These are phyloP conservation scores for Avahi laniger DNA, from an alignment of 2,797 vertebrate genomes.

Conservation along the genomic window DNA sequence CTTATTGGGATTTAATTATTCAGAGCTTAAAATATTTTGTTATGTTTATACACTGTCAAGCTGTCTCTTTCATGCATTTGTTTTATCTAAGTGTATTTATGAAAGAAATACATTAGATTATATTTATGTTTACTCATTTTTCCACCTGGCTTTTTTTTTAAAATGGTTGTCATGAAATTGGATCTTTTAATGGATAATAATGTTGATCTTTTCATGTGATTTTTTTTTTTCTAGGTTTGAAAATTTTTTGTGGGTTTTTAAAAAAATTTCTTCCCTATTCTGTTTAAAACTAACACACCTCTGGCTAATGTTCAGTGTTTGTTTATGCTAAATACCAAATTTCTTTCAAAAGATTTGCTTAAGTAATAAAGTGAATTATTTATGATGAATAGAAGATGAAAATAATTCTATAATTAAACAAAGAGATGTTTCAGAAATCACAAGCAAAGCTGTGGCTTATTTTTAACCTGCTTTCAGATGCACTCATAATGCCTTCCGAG, in stretches of 20 bases:
- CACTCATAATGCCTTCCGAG: not conserved
- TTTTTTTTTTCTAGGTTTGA: constrained; percentile 39
- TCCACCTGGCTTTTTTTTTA: constrained; percentile 60
- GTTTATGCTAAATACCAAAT: constrained; percentile 77
- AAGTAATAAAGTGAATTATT: constrained; percentile 67
- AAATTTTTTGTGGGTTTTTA: not conserved
- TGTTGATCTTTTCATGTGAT: constrained; percentile 64
- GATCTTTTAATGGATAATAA: constrained; percentile 51
- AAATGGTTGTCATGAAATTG: constrained; percentile 61
- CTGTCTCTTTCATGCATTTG: constrained; percentile 70
- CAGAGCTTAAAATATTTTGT: constrained; percentile 71
- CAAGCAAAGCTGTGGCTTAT: constrained; percentile 33
- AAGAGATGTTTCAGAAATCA: constrained; percentile 47
- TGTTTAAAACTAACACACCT: constrained; percentile 64
- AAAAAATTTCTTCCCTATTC: constrained; percentile 33
- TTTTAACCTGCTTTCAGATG: constrained; percentile 26
- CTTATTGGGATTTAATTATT: constrained; percentile 79
- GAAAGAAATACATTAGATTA: constrained; percentile 74
- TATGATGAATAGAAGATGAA: constrained; percentile 69
- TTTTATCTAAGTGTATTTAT: constrained; percentile 75
- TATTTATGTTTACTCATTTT: constrained; percentile 69
- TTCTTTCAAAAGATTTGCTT: constrained; percentile 53
- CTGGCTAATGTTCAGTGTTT: constrained; percentile 64
- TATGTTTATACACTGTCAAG: constrained; percentile 73
- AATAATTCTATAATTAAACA: constrained; percentile 73